Evolutionary conservation across 2,888 invertebrate genomes (phyloP).

Genomic region (Piscicola geometra): DNA sequence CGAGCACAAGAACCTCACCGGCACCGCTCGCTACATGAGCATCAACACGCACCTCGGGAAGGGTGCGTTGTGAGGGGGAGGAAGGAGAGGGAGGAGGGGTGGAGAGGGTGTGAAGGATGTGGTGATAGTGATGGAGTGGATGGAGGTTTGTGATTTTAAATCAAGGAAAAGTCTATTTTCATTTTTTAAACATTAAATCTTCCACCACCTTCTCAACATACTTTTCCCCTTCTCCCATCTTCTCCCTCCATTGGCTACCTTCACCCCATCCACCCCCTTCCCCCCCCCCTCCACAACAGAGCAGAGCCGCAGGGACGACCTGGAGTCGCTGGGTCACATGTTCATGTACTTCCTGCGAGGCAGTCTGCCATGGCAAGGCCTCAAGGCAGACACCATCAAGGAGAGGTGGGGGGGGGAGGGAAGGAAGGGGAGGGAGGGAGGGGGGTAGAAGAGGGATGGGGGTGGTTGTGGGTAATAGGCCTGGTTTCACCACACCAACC

Average conservation of each 20-base stretch:
- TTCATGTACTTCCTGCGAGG: conserved; percentile 99
- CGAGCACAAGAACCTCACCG: conserved; percentile 99
- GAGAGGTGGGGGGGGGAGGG: conserved; percentile 62
- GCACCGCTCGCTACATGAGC: conserved; percentile 99
- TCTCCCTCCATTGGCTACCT: too few species aligned
- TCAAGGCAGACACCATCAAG: conserved; percentile 98
- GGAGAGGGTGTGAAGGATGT: background rate
- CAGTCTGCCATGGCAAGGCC: conserved; percentile 98
- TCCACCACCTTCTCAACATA: too few species aligned
- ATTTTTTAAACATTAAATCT: too few species aligned
- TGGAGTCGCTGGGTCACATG: conserved; percentile 99
- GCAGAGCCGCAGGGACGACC: conserved; percentile 97
- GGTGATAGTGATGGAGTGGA: background rate
- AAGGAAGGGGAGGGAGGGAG: conserved; percentile 64
- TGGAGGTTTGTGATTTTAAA: background rate
- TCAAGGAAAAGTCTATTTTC: background rate
- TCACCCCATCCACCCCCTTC: background rate
- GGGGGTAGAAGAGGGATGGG: conserved; percentile 53
- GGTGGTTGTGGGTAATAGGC: background rate
- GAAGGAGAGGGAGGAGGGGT: background rate
- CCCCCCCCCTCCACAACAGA: conserved; percentile 62
- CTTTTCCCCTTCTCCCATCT: conserved; percentile 35
- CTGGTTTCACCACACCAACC: too few species aligned
- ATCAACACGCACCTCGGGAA: conserved; percentile 99
- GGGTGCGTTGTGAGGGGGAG: conserved; percentile 60